Percentiles rank a stretch among this genome's conserved stretches.
These are phyloP conservation scores for Cabera pusaria DNA, from an alignment of 2,888 invertebrate genomes.

Conservation along the genomic window DNA sequence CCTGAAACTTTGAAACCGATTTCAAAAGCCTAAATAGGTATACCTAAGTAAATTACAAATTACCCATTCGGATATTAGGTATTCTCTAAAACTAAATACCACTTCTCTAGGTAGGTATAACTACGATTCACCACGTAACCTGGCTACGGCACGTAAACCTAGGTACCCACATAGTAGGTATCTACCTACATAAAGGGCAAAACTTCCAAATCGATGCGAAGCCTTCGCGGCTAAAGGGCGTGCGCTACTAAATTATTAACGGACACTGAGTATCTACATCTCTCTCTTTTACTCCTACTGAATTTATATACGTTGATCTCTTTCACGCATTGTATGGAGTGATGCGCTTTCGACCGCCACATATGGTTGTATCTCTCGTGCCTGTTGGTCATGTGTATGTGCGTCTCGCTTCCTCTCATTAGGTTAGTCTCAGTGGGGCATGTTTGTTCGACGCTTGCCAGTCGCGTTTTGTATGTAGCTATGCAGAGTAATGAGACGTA, in stretches of 20 bases:
- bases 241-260: constrained; percentile 76
- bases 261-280: constrained; percentile 65
- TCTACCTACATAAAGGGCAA: constrained; percentile 21
- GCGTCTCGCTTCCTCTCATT: constrained; percentile 73
- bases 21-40: too few relatives aligned
- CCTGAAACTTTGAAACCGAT: too few relatives aligned
- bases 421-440: constrained; percentile 71
- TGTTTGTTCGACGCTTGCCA: constrained; percentile 78
- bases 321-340: constrained; percentile 47
- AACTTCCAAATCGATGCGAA: constrained; percentile 44
- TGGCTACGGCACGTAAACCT: too few relatives aligned
- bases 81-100: too few relatives aligned
- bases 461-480: constrained; percentile 62
- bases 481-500: constrained; percentile 44
- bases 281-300: constrained; percentile 42
- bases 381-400: constrained; percentile 30
- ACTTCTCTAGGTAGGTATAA: neutral
- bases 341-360: constrained; percentile 79
- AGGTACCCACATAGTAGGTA: too few relatives aligned
- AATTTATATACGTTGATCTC: constrained; percentile 40
- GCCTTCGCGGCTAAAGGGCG: constrained; percentile 62
- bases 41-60: too few relatives aligned
- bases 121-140: too few relatives aligned
- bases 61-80: too few relatives aligned
- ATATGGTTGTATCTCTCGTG: constrained; percentile 55